Conservation (phyloP, 53 echinoderm and acorn worm species). For the Stichopus horrens region DNA sequence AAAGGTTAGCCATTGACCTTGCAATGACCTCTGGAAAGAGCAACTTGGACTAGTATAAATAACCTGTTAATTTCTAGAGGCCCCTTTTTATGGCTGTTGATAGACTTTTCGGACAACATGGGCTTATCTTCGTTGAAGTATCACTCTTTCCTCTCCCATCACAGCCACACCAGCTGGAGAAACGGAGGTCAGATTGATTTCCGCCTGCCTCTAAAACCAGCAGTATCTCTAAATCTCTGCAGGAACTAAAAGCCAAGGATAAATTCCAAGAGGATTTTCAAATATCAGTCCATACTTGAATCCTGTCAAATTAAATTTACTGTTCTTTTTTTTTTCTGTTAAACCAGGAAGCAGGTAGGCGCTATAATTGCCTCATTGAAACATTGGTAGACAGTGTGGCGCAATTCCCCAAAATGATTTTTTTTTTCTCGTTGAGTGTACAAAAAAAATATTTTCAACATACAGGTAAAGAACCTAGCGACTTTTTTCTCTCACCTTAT, state of each 20-base stretch:
- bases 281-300: too few relatives aligned
- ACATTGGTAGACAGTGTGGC: too few relatives aligned
- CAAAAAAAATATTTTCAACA: too few relatives aligned
- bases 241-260: background rate
- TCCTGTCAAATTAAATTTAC: too few relatives aligned
- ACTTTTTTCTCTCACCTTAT: too few relatives aligned
- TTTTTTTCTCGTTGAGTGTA: too few relatives aligned
- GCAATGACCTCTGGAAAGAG: background rate
- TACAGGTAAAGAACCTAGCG: too few relatives aligned
- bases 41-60: conserved; percentile 22
- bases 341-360: too few relatives aligned
- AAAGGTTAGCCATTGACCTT: conserved; percentile 21
- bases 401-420: too few relatives aligned
- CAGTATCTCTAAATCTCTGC: background rate
- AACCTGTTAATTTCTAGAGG: conserved; percentile 24
- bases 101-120: background rate
- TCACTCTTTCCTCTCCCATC: background rate
- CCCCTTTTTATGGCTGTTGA: conserved; percentile 16
- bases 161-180: background rate
- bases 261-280: background rate
- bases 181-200: background rate
- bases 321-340: too few relatives aligned
- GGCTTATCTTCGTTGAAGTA: too few relatives aligned
- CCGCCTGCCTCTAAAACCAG: background rate
- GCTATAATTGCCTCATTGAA: too few relatives aligned